Percentiles rank a stretch among this genome's conserved stretches.
phyloP scores from a whole-genome alignment of 2,888 invertebrate species.

The Tipula unca region DNA sequence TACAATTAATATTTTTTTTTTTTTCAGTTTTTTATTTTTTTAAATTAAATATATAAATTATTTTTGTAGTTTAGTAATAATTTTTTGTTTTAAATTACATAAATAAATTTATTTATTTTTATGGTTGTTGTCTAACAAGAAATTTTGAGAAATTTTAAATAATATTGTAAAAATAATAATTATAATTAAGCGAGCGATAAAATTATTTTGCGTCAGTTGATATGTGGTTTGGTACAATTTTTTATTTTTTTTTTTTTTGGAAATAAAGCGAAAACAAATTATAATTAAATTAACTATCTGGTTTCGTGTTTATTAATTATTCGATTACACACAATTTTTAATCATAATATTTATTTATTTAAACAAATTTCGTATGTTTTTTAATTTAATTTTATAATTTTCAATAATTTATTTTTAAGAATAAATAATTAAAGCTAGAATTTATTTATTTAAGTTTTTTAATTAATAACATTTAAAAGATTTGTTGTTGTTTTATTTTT shows the following conservation, averaged over 20 bases:
- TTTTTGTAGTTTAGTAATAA: not conserved
- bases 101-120: not conserved
- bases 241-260: not conserved
- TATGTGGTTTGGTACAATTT: not conserved
- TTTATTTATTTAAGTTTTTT: not conserved
- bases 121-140: not conserved
- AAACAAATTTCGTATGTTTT: constrained; percentile 14
- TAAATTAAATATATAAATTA: not conserved
- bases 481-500: not conserved
- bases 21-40: not conserved
- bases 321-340: not conserved
- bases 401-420: not conserved
- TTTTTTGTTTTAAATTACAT: not conserved
- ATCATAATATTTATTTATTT: not conserved
- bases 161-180: not conserved
- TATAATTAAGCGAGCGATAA: not conserved
- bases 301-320: not conserved
- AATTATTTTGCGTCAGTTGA: not conserved
- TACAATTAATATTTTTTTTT: not conserved
- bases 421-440: not conserved
- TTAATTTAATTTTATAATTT: too few species aligned
- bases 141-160: not conserved
- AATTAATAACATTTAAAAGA: not conserved
- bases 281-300: not conserved
- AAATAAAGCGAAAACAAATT: not conserved